Conservation (phyloP, 2,797 vertebrate species). For the Dipus sagitta region DNA sequence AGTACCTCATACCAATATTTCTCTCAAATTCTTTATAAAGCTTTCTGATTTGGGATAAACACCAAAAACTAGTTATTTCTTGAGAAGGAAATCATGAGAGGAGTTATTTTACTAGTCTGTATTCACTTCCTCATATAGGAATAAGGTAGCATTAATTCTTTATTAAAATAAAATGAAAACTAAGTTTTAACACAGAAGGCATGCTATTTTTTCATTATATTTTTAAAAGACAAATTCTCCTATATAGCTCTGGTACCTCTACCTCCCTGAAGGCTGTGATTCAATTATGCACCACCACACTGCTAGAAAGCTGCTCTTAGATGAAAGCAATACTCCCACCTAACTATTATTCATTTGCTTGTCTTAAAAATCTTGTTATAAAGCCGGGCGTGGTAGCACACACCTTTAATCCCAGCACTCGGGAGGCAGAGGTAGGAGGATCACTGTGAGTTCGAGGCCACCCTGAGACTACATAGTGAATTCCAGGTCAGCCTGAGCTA, state of each 20-base stretch:
- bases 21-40: slow-evolving; percentile 65
- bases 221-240: neutral
- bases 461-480: no score
- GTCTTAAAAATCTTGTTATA: no score
- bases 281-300: no score
- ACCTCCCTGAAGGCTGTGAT: neutral
- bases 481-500: no score
- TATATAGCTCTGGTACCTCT: neutral
- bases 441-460: no score
- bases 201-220: neutral
- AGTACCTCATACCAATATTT: slow-evolving; percentile 37
- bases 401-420: no score
- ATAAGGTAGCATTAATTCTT: neutral
- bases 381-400: no score
- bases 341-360: slow-evolving; percentile 13
- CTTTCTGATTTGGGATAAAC: slow-evolving; percentile 14
- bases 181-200: slow-evolving; percentile 15
- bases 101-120: neutral
- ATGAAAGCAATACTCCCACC: neutral
- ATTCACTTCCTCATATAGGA: neutral
- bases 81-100: neutral
- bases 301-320: neutral
- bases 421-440: no score
- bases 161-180: slow-evolving; percentile 21
- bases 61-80: neutral